Evolutionary conservation across 2,797 vertebrate species (phyloP).

Genomic region (Eulemur coronatus): DNA sequence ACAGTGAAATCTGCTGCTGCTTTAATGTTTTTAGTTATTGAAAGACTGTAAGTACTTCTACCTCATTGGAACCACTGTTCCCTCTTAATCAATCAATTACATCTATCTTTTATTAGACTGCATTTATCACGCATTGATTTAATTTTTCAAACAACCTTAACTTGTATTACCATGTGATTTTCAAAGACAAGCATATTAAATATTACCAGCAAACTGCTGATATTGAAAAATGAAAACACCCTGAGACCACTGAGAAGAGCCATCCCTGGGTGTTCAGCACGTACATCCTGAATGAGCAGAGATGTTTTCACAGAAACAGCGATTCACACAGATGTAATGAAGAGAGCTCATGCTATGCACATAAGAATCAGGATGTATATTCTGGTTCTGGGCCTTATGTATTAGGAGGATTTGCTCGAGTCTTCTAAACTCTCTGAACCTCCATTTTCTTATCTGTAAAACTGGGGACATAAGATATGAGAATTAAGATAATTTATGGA

Average conservation of each 20-base stretch:
- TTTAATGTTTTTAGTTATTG: background rate
- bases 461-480: background rate
- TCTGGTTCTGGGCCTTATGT: background rate
- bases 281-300: background rate
- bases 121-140: background rate
- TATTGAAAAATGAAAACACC: background rate
- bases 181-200: background rate
- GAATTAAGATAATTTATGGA: background rate
- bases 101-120: background rate
- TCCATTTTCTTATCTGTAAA: background rate
- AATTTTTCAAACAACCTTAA: background rate
- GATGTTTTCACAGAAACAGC: accelerated
- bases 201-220: background rate
- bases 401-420: background rate
- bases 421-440: background rate
- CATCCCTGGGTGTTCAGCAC: accelerated
- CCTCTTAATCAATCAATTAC: background rate
- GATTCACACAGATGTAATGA: accelerated
- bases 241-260: background rate
- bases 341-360: accelerated
- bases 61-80: background rate
- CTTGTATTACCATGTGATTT: background rate
- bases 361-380: accelerated
- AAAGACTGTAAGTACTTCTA: background rate
- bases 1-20: background rate